Conservation (phyloP, 1,140 invertebrate genomes). For the Leptinotarsa lineolata region DNA sequence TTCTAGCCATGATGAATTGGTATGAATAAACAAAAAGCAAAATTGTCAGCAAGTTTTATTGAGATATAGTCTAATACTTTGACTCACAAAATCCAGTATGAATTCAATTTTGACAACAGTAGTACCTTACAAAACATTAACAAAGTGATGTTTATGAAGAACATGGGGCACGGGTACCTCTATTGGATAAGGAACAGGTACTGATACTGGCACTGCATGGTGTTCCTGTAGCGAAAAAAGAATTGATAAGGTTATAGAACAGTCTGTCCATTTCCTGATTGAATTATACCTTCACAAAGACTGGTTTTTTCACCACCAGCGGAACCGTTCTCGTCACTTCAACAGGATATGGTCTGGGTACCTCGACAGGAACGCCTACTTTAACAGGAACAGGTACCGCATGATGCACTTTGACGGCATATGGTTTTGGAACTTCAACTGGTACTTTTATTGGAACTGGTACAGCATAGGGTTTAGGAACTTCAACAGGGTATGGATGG, state of each 20-base stretch:
- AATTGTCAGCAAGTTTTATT: no score
- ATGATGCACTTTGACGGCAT: constrained; percentile 40
- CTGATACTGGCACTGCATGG: constrained; percentile 37
- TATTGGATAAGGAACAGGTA: constrained; percentile 49
- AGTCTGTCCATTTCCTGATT: no score
- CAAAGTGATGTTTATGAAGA: neutral
- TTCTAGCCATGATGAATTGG: no score
- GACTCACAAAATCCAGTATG: no score
- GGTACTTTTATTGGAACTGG: constrained; percentile 32
- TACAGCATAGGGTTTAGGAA: constrained; percentile 20
- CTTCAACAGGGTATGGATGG: constrained; percentile 25
- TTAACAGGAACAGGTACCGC: constrained; percentile 48
- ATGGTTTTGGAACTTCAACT: constrained; percentile 49
- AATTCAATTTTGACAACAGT: no score
- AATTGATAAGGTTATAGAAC: neutral
- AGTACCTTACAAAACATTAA: no score
- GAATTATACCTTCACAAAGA: neutral
- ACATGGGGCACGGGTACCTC: constrained; percentile 32
- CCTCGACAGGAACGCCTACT: constrained; percentile 32
- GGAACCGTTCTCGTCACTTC: constrained; percentile 19
- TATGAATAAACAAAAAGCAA: no score
- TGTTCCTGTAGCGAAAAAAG: neutral
- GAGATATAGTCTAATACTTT: no score
- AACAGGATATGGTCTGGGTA: constrained; percentile 25
- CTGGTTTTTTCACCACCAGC: neutral